phyloP scores from a whole-genome alignment of 2,797 vertebrate genomes.

The Oreortyx pictus region DNA sequence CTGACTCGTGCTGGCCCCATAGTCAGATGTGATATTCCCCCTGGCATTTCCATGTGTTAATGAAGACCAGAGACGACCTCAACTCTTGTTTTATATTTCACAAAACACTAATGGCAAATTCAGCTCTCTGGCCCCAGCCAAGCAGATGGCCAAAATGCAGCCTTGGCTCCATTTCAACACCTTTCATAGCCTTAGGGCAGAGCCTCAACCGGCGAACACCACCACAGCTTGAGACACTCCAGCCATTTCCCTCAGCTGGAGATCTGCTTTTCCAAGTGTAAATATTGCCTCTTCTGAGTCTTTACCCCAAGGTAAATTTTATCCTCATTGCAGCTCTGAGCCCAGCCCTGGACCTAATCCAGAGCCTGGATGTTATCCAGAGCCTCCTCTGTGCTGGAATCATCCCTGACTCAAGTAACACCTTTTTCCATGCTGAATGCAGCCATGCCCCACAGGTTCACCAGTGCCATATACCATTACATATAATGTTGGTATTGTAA shows the following conservation, averaged over 20 bases:
- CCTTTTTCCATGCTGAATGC: not conserved
- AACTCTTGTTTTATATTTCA: constrained; percentile 45
- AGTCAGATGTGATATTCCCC: constrained; percentile 60
- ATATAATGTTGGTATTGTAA: not conserved
- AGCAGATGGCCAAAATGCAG: constrained; percentile 51
- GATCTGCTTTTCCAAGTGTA: not conserved
- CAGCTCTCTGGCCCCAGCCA: constrained; percentile 17
- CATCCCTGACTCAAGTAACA: not conserved
- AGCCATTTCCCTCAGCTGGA: not conserved
- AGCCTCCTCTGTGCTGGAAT: not conserved
- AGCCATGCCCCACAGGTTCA: not conserved
- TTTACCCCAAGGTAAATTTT: not conserved
- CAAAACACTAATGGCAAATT: constrained; percentile 45
- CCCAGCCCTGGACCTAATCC: not conserved
- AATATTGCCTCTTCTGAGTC: not conserved
- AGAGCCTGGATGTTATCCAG: constrained; percentile 1
- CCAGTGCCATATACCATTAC: not conserved
- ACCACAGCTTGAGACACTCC: not conserved
- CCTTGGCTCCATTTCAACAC: constrained; percentile 34
- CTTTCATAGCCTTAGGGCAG: not conserved
- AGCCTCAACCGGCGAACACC: constrained; percentile 12
- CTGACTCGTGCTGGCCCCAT: not conserved
- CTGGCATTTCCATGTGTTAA: constrained; percentile 56
- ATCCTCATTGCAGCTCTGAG: not conserved
- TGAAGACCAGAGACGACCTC: constrained; percentile 29